These are phyloP conservation scores for Drosophila siamana DNA, from an alignment of 2,888 invertebrate species.

Conservation along the genomic window DNA sequence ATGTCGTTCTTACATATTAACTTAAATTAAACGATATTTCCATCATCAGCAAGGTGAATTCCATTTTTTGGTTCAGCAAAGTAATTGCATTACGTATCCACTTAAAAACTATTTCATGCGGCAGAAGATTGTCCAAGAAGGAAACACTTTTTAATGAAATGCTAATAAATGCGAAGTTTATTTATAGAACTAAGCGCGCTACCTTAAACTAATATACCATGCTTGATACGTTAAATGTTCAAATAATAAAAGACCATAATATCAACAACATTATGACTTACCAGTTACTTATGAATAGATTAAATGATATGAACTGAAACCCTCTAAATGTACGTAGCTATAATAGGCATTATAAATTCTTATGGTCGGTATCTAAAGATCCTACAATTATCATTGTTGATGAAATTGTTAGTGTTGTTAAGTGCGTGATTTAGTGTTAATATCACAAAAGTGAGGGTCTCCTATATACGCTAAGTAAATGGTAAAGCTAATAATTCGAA, in stretches of 20 bases:
- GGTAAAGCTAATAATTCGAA: constrained; percentile 19
- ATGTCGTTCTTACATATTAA: neutral
- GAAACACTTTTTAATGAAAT: constrained; percentile 36
- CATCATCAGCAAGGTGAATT: neutral
- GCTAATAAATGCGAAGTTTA: constrained; percentile 61
- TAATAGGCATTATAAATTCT: constrained; percentile 43
- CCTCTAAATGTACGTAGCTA: constrained; percentile 45
- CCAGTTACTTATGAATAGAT: constrained; percentile 34
- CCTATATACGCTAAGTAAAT: constrained; percentile 33
- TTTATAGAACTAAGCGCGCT: constrained; percentile 51
- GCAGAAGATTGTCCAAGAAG: constrained; percentile 39
- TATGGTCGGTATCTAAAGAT: constrained; percentile 15
- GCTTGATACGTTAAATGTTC: constrained; percentile 31
- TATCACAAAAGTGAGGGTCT: constrained; percentile 63
- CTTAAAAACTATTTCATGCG: constrained; percentile 35
- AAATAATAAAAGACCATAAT: constrained; percentile 24
- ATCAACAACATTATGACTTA: constrained; percentile 54
- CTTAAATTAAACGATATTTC: neutral
- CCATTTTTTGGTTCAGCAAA: neutral
- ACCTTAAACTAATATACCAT: constrained; percentile 45
- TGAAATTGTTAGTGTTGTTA: constrained; percentile 56
- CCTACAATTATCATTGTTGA: constrained; percentile 1
- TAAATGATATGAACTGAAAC: constrained; percentile 41
- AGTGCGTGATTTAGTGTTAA: constrained; percentile 69
- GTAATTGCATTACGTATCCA: neutral